Base-by-base conservation (phyloP, 2,113 vertebrate species). In the Scatophagus argus region DNA sequence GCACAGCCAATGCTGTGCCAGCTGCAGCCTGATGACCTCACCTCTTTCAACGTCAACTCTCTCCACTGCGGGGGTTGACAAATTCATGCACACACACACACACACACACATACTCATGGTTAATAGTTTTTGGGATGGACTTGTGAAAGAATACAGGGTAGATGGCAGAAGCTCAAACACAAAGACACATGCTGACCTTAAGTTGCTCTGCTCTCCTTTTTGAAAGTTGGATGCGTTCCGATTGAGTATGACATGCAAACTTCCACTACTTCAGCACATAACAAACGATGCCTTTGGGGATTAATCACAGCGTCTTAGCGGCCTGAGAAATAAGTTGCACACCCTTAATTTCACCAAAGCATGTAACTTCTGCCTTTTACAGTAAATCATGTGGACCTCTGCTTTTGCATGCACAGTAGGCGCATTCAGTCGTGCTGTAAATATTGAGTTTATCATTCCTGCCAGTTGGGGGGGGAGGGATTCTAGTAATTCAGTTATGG, bases 11-110 rank as follows among this genome's bases (percentile, higher is more conserved):
- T 63, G 66, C 73, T 7, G 27, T 23, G 85, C 86, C 87, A 88
- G 77, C 83, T 81, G 75, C 63, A 71, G 64, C 16, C 38, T n/a
- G 39, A 56, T 90, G 84, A 92, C 65, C 54, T 93, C 91, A 91
- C 31, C 49, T 38, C 71, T 82, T n/a, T 65, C 27, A 73, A 63
- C 52, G 25, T 76, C 39, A 81, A n/a, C 25, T 61, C 73, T 60
- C 38, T n/a, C 66, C 46, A 12, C 65, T 52, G 43, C 39, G 27
- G 23, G 23, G 69, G 61, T 47, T 14, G 36, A 74, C 47, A 69
- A 49, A 74, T 65, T 58, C 58, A 60, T 39, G 56, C 67, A 41
- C n/a, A 27, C 21, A 9, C 70, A 67, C 65, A 73, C 63, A 68
- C 44, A 2, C 43, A 67, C 65, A 73, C 63, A 68, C 44, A 2